These are phyloP conservation scores for Ophion costatus DNA, from an alignment of 2,888 invertebrate species.

Conservation along the genomic window DNA sequence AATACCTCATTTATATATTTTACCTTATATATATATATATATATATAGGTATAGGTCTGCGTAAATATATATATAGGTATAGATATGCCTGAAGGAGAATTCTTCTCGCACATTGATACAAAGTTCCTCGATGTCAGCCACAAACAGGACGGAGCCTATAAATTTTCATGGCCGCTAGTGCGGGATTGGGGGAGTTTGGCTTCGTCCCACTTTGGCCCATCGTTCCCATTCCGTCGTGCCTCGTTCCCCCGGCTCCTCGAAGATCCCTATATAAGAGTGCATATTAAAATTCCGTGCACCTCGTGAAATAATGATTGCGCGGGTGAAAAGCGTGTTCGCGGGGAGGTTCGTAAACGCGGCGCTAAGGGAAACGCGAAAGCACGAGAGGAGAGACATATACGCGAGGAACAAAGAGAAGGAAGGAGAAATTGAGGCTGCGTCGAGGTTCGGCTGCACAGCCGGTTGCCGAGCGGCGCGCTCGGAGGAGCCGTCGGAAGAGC, in stretches of 20 bases:
- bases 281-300: slow-evolving; percentile 79
- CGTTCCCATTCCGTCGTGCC: slow-evolving; percentile 20
- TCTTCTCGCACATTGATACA: slow-evolving; percentile 41
- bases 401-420: slow-evolving; percentile 20
- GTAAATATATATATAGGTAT: too few species aligned
- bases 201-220: slow-evolving; percentile 6
- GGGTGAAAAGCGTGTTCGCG: slow-evolving; percentile 64
- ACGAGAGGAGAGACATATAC: not conserved
- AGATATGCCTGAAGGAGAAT: too few species aligned
- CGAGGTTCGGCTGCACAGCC: slow-evolving; percentile 24
- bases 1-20: too few species aligned
- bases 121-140: slow-evolving; percentile 38
- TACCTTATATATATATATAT: too few species aligned
- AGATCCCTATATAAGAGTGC: slow-evolving; percentile 55
- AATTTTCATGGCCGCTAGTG: slow-evolving; percentile 52
- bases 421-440: slow-evolving; percentile 26
- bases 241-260: slow-evolving; percentile 12
- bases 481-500: slow-evolving; percentile 12
- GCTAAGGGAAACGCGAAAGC: slow-evolving; percentile 26
- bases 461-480: slow-evolving; percentile 13
- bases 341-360: slow-evolving; percentile 67
- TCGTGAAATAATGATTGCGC: slow-evolving; percentile 77
- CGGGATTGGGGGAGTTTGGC: slow-evolving; percentile 6
- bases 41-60: too few species aligned
- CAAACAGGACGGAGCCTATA: slow-evolving; percentile 49